phyloP scores from a whole-genome alignment of 2,888 invertebrate genomes.

The Diachrysia chrysitis region DNA sequence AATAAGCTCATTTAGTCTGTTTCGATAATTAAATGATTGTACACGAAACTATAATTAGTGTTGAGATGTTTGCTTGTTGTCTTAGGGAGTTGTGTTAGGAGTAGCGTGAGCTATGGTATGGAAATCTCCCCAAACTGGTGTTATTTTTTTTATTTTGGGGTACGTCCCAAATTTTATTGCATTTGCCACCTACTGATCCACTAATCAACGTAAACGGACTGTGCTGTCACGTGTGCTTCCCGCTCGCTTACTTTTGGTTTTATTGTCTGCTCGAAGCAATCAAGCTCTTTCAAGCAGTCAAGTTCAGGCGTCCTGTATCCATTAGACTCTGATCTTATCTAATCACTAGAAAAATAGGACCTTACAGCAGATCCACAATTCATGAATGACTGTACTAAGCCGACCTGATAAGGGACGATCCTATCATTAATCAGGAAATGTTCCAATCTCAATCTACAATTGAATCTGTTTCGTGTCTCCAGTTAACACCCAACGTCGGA shows the following conservation, averaged over 20 bases:
- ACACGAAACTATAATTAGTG: slow-evolving; percentile 19
- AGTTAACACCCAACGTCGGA: neutral
- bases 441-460: slow-evolving; percentile 37
- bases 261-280: no score
- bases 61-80: slow-evolving; percentile 8
- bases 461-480: slow-evolving; percentile 10
- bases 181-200: no score
- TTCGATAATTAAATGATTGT: slow-evolving; percentile 46
- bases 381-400: slow-evolving; percentile 14
- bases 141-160: no score
- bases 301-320: no score
- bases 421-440: slow-evolving; percentile 31
- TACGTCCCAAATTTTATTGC: no score
- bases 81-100: neutral
- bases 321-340: neutral
- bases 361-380: slow-evolving; percentile 1
- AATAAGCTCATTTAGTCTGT: slow-evolving; percentile 39
- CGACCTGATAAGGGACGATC: slow-evolving; percentile 43
- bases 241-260: no score
- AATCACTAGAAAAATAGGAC: neutral
- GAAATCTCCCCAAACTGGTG: no score
- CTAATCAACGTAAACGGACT: no score
- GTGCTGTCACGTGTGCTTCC: no score
- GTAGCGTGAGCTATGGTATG: no score
- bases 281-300: no score